Evolutionary conservation across 2,113 vertebrate species (phyloP), one percentile per base, ranked within the genome.

Genomic region (Perognathus longimembris): DNA sequence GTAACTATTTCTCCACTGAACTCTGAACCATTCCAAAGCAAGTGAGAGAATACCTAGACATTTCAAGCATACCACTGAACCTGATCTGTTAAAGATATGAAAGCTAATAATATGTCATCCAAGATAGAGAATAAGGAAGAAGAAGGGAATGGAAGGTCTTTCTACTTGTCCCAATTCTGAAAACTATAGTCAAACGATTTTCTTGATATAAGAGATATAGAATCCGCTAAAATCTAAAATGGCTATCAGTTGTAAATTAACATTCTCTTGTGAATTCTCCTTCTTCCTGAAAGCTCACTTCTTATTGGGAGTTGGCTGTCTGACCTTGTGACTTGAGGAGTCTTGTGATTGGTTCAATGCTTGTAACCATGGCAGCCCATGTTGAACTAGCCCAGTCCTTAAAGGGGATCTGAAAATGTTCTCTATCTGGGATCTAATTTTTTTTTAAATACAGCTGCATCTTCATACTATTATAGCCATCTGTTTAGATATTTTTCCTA

Each of bases 151-250:
- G 5, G 6, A 77, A 50, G 36, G 38, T 24, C 38, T 73, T 54
- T 91, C 12, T 2, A 15, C 21, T 54, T 63, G 45, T 73, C 67
- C 57, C 74, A 77, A 77, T 69, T 66, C 34, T 74, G 36, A 77
- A 66, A 79, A 67, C 7, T 64, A 57, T 4, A 54, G n/a, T 59
- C 63, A 64, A 50, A 42, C 40, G 3, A 20, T 63, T 83, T 93
- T 91, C 81, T 93, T 66, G 28, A 11, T 75, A 36, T n/a, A 70
- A 83, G 20, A 89, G 3, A 84, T 30, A 85, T 83, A 90, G 14
- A 77, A 40, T 18, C 30, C 85, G 32, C 38, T 61, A 42, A 85
- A 85, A 57, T 85, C n/a, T 18, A 85, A 22, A 38, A 42, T 81
- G 38, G 1, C 20, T 22, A 36, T 20, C 14, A 71, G 73, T 61